Conservation (phyloP, 2,113 vertebrate species). For the Leucosticte australis region DNA sequence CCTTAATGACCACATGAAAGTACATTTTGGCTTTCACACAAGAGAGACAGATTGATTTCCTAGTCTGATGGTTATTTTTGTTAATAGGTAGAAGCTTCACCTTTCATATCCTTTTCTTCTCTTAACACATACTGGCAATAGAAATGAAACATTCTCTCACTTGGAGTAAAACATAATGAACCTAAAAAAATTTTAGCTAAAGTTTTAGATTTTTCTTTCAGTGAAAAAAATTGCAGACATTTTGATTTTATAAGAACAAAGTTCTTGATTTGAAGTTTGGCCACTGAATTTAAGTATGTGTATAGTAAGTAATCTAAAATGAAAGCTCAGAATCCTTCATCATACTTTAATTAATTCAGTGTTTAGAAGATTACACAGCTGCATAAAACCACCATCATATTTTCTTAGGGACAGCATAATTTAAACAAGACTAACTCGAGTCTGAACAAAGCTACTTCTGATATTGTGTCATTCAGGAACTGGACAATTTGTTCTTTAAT, state of each 20-base stretch:
- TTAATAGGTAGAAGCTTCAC: neutral
- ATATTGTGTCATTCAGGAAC: neutral
- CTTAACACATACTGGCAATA: neutral
- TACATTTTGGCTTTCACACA: neutral
- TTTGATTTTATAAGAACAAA: neutral
- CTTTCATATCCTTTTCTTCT: neutral
- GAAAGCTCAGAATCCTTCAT: neutral
- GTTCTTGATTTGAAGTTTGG: neutral
- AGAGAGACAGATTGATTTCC: neutral
- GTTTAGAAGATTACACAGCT: neutral
- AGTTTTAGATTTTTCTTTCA: neutral
- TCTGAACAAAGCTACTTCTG: neutral
- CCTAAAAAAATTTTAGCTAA: neutral
- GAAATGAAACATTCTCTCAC: neutral
- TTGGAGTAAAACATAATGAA: neutral
- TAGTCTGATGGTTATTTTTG: neutral
- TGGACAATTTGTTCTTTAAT: neutral
- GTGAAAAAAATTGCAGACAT: neutral
- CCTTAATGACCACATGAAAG: neutral
- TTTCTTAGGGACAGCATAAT: neutral
- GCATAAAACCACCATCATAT: neutral
- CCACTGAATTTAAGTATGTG: neutral
- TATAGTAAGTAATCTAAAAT: neutral
- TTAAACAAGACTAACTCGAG: neutral
- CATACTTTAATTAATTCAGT: neutral